phyloP scores from a whole-genome alignment of 1,140 invertebrate genomes.

The Zophobas atratus region DNA sequence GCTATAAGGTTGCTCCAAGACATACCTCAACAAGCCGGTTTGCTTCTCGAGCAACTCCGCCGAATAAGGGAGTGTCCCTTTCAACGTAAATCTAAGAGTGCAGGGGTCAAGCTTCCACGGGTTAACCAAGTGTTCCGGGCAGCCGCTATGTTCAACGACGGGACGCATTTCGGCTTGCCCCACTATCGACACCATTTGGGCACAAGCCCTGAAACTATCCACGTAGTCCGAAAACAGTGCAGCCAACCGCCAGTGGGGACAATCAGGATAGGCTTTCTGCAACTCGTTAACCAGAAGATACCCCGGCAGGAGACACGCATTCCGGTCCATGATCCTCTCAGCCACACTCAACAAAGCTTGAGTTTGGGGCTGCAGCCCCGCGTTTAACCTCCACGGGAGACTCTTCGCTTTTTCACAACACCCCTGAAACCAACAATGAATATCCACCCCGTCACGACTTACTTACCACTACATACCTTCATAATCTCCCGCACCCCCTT shows the following conservation, averaged over 20 bases:
- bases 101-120: conserved; percentile 92
- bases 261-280: conserved; percentile 88
- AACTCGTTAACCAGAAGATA: conserved; percentile 97
- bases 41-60: conserved; percentile 92
- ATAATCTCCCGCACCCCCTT: conserved; percentile 94
- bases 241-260: conserved; percentile 94
- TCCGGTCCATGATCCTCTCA: conserved; percentile 92
- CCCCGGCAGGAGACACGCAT: conserved; percentile 91
- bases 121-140: conserved; percentile 89
- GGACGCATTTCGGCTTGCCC: conserved; percentile 92
- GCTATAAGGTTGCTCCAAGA: conserved; percentile 95
- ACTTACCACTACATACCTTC: conserved; percentile 75
- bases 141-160: conserved; percentile 94
- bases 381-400: conserved; percentile 82
- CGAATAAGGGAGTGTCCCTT: conserved; percentile 94
- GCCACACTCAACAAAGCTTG: conserved; percentile 86
- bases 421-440: conserved; percentile 70
- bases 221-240: conserved; percentile 90
- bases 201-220: conserved; percentile 91
- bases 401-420: conserved; percentile 90
- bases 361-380: conserved; percentile 85
- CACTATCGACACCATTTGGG: conserved; percentile 96
- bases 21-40: conserved; percentile 88
- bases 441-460: background rate
- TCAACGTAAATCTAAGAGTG: conserved; percentile 89